Evolutionary conservation across 2,113 vertebrate species (phyloP).

Genomic region (Recurvirostra avosetta): DNA sequence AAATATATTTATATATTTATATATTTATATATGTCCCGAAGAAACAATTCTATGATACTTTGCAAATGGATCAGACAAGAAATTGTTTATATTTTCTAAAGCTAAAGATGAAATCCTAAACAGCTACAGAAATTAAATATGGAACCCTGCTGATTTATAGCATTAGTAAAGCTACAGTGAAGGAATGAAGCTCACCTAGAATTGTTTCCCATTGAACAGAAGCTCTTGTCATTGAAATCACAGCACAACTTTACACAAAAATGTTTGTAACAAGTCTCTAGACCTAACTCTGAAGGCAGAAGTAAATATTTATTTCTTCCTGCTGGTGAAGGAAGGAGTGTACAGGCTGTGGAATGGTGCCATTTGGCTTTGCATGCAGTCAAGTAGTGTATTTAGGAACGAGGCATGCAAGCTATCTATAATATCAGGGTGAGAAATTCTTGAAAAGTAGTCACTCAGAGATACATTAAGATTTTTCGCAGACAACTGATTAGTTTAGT

Average conservation of each 20-base stretch:
- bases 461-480: background rate
- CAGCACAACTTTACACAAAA: background rate
- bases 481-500: background rate
- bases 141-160: background rate
- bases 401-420: background rate
- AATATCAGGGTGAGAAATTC: background rate
- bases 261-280: background rate
- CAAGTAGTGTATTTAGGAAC: background rate
- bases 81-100: background rate
- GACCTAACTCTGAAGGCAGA: background rate
- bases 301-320: background rate
- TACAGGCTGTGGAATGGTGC: rapidly evolving
- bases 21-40: background rate
- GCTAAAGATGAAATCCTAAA: background rate
- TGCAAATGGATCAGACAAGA: background rate
- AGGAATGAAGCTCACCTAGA: background rate
- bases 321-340: background rate
- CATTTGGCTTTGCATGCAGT: background rate
- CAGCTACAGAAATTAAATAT: background rate
- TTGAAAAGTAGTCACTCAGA: background rate
- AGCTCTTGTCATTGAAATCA: background rate
- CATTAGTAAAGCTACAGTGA: background rate
- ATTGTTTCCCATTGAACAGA: background rate
- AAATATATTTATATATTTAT: too few species aligned
- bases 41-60: background rate